Conservation (phyloP, 2,113 vertebrate species). For the Malaclemys terrapin region DNA sequence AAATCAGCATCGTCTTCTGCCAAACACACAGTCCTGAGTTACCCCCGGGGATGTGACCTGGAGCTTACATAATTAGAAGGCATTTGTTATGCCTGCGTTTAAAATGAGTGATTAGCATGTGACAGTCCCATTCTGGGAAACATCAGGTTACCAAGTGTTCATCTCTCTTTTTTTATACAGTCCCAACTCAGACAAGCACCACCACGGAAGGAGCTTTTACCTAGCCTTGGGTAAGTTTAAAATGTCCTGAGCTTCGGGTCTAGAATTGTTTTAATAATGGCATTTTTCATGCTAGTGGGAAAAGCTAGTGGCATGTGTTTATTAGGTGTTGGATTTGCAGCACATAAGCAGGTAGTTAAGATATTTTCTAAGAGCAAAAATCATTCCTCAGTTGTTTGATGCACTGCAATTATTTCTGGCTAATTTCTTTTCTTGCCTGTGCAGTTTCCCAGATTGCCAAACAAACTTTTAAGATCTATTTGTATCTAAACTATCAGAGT, state of each 20-base stretch:
- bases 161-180: slow-evolving; percentile 61
- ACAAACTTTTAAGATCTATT: slow-evolving; percentile 7
- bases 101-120: slow-evolving; percentile 76
- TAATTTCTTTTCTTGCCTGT: slow-evolving; percentile 25
- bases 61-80: slow-evolving; percentile 83
- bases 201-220: slow-evolving; percentile 67
- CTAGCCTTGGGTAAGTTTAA: slow-evolving; percentile 79
- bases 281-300: background rate
- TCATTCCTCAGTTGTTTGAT: background rate
- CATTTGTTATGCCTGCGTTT: slow-evolving; percentile 78
- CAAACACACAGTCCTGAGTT: slow-evolving; percentile 67
- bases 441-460: background rate
- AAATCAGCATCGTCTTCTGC: slow-evolving; percentile 43
- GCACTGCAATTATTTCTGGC: background rate
- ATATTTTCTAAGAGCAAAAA: background rate
- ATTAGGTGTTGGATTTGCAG: background rate
- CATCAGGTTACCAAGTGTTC: slow-evolving; percentile 59
- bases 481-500: background rate
- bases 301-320: background rate
- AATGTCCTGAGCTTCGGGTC: background rate
- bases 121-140: slow-evolving; percentile 78
- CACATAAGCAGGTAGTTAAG: background rate
- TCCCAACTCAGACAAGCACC: slow-evolving; percentile 53
- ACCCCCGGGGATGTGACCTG: slow-evolving; percentile 78
- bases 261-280: slow-evolving; percentile 1